These are phyloP conservation scores for Arvicanthis niloticus DNA, from an alignment of 2,113 vertebrate genomes.

Conservation along the genomic window DNA sequence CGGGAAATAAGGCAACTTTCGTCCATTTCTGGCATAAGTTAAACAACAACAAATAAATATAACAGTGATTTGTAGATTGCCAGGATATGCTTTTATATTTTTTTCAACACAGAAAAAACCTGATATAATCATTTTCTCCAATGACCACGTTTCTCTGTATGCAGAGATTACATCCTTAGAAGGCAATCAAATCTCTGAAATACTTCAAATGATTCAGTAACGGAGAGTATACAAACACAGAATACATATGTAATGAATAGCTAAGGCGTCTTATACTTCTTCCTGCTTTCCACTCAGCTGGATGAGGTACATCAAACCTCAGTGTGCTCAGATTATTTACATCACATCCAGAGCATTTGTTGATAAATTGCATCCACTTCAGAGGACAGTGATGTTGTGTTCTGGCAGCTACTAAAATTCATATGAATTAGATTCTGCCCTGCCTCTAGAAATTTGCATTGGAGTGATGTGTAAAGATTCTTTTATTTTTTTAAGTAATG, in stretches of 20 bases:
- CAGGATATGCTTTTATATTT: neutral
- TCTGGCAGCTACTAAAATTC: neutral
- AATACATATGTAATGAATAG: neutral
- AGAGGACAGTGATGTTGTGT: neutral
- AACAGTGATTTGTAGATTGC: constrained; percentile 20
- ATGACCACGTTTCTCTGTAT: neutral
- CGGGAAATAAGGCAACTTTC: neutral
- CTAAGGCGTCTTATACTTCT: neutral
- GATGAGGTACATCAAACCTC: neutral
- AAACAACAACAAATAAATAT: constrained; percentile 53
- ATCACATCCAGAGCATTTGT: neutral
- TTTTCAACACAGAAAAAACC: constrained; percentile 56
- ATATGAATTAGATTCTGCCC: neutral
- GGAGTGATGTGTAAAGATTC: neutral
- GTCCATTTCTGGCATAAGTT: constrained; percentile 36
- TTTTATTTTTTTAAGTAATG: neutral
- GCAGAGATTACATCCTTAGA: constrained; percentile 61
- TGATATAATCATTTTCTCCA: constrained; percentile 28
- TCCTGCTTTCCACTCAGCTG: neutral
- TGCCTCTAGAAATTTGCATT: constrained; percentile 20
- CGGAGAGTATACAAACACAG: neutral
- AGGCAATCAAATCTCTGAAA: constrained; percentile 16
- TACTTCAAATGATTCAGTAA: constrained; percentile 13
- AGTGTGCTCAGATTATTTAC: constrained; percentile 1
- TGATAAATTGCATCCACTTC: neutral